Percentiles rank a stretch among this genome's conserved stretches.
These are phyloP conservation scores for Sialia sialis DNA, from an alignment of 2,113 vertebrate genomes.

Conservation along the genomic window DNA sequence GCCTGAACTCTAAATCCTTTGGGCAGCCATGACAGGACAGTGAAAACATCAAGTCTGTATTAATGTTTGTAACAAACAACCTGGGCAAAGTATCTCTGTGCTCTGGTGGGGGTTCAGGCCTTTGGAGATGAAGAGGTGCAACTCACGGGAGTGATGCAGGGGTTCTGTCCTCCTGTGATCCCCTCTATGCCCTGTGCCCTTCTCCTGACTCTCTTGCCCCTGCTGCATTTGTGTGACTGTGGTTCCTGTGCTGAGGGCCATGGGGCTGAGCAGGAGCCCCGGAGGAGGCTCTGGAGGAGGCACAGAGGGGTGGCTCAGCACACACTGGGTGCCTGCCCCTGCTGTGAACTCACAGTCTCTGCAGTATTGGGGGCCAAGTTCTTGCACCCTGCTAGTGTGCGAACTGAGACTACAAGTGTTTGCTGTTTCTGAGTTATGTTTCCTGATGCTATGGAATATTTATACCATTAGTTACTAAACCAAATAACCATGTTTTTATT, in stretches of 20 bases:
- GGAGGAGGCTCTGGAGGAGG: neutral
- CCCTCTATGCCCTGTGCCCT: neutral
- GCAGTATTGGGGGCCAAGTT: neutral
- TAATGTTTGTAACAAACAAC: neutral
- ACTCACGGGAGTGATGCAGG: accelerated
- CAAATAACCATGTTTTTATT: neutral
- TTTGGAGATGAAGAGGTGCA: neutral
- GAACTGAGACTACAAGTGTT: neutral
- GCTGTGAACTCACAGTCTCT: accelerated
- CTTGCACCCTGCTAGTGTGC: neutral
- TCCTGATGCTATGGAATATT: neutral
- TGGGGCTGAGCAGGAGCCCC: neutral
- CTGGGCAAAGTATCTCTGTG: accelerated
- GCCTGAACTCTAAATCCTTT: neutral
- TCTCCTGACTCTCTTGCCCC: neutral
- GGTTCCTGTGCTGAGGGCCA: neutral
- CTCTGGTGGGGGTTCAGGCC: neutral
- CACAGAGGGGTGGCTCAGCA: neutral
- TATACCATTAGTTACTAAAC: neutral
- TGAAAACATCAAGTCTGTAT: neutral
- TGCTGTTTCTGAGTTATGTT: neutral
- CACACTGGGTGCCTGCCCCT: too few relatives aligned
- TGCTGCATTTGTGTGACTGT: neutral
- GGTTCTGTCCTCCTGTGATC: neutral
- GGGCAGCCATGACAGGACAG: neutral